Base-by-base conservation (phyloP, 2,113 vertebrate species). In the Sula dactylatra region DNA sequence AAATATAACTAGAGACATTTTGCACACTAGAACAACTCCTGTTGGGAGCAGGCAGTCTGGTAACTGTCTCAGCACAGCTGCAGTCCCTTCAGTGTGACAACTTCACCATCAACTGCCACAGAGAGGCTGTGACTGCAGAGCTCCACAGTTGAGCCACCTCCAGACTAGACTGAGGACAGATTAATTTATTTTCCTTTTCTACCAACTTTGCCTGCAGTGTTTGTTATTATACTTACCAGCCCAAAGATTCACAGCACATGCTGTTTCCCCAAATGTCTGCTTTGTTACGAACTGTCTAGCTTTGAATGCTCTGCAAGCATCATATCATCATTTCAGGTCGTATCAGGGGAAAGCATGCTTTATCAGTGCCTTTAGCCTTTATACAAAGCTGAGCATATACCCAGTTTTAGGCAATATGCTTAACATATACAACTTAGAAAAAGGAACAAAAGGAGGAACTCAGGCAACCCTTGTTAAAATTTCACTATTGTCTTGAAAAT, bases 21-120 rank as follows among this genome's bases (percentile, higher is more conserved):
- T 81, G 69, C 65, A 72, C 94, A 79, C 72, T 38, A 56, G 81
- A 91, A 88, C 69, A 94, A 16, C 91, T 97, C 89, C 96, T 95
- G 89, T 90, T 80, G 93, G 64, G 94, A 95, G 36, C 89, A 31
- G 32, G 59, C 93, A 80, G 93, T 87, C 91, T 96, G 95, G 93
- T 91, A 91, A 95, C 66, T 96, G 94, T 96, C 97, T 94, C 77
- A 74, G 91, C 94, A 95, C 95, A 94, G 95, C 96, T 96, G 94
- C 93, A 93, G 93, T 95, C 86, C 86, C 96, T 93, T 95, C 94
- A 96, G 34, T 70, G 70, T 94, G 96, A 96, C 97, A 97, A 77
- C 91, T 93, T 94, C 93, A 95, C 81, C 91, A 70, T 76, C 94
- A 94, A 14, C 81, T 50, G 95, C 94, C 93, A 94, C 81, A 91